Evolutionary conservation across 1,140 invertebrate species (phyloP).

Genomic region (silkworm (Bombyx mori)): DNA sequence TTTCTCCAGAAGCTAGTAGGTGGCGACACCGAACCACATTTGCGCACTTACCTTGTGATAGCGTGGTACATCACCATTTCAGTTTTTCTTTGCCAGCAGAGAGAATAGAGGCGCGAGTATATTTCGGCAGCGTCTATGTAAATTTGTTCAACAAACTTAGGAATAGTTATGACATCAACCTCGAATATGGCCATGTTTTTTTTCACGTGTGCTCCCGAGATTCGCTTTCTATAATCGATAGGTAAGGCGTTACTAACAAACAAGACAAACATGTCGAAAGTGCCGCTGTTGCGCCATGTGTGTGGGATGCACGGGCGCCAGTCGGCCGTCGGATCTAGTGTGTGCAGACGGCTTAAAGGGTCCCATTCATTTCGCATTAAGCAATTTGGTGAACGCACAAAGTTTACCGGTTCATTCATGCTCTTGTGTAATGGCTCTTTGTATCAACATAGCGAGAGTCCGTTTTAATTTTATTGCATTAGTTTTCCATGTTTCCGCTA

Average conservation of each 20-base stretch:
- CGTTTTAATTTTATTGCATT: too few relatives aligned
- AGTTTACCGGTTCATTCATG: constrained; percentile 62
- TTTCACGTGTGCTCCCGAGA: constrained; percentile 26
- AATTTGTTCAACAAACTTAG: constrained; percentile 13
- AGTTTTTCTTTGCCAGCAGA: too few relatives aligned
- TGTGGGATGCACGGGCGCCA: constrained; percentile 64
- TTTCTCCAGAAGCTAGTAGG: constrained; percentile 53
- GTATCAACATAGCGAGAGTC: background rate
- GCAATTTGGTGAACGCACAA: constrained; percentile 62
- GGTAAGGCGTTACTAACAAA: constrained; percentile 45
- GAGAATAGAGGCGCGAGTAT: constrained; percentile 8
- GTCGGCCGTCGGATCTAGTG: constrained; percentile 35
- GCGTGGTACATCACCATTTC: too few relatives aligned
- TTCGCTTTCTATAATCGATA: constrained; percentile 54
- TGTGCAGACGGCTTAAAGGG: constrained; percentile 46
- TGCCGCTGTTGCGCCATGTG: constrained; percentile 60
- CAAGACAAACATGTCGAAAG: constrained; percentile 61
- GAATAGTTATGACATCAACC: constrained; percentile 25
- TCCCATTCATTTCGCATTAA: constrained; percentile 66
- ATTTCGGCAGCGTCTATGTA: constrained; percentile 22
- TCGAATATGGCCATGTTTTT: constrained; percentile 19
- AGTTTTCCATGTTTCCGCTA: too few relatives aligned
- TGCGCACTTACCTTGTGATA: background rate
- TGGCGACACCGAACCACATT: constrained; percentile 32
- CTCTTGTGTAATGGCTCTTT: background rate